Evolutionary conservation across 2,888 invertebrate genomes (phyloP).

Genomic region (Ennomos fuscantarius): DNA sequence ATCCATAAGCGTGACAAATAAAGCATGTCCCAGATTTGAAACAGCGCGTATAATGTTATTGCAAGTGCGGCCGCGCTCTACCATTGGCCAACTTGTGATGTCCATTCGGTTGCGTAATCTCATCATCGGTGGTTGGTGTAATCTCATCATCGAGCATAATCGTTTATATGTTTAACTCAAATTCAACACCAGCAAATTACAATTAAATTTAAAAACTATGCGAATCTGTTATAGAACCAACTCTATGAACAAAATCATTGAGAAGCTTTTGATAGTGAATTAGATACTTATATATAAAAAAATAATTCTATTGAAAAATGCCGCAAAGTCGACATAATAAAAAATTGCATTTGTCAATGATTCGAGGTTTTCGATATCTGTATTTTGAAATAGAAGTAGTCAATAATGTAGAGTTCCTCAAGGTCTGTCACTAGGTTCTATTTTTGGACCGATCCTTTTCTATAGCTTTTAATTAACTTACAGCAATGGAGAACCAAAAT

Average conservation of each 20-base stretch:
- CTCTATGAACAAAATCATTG: not conserved
- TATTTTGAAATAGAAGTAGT: too few species aligned
- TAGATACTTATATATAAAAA: not conserved
- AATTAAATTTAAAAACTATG: conserved; percentile 12
- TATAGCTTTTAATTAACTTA: too few species aligned
- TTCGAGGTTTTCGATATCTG: too few species aligned
- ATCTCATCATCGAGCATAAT: conserved; percentile 47
- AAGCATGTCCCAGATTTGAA: conserved; percentile 51
- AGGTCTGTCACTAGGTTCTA: too few species aligned
- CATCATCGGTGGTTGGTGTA: too few species aligned
- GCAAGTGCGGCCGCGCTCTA: conserved; percentile 39
- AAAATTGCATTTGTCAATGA: too few species aligned
- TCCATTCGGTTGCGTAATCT: conserved; percentile 53
- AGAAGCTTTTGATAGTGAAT: conserved; percentile 3
- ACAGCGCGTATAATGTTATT: conserved; percentile 57
- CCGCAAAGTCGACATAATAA: too few species aligned
- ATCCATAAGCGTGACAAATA: conserved; percentile 38
- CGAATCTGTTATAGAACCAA: too few species aligned
- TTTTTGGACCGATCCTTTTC: too few species aligned
- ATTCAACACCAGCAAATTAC: conserved; percentile 26
- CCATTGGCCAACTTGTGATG: conserved; percentile 53
- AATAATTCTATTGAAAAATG: too few species aligned
- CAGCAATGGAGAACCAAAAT: too few species aligned
- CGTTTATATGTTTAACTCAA: conserved; percentile 36
- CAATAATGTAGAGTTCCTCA: too few species aligned